A percentile compares a stretch with the other conserved stretches of the same genome.
phyloP scores from a whole-genome alignment of 2,797 vertebrate species.

The Paramormyrops hopkinsi region DNA sequence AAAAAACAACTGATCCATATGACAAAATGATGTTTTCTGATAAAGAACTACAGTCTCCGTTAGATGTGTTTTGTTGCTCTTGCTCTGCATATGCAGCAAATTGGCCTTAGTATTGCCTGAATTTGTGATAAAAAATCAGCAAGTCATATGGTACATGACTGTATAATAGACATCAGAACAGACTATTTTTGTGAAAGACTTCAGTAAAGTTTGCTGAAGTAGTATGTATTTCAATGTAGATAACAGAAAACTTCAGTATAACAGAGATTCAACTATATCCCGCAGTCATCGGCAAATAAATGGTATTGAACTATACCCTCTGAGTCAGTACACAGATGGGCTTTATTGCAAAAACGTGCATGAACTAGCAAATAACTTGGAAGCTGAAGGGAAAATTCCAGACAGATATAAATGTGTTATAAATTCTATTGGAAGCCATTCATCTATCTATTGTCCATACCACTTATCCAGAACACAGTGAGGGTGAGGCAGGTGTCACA shows the following conservation, averaged over 20 bases:
- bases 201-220: background rate
- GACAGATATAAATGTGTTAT: background rate
- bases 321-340: conserved; percentile 28
- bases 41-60: too few species aligned
- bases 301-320: conserved; percentile 21
- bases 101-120: too few species aligned
- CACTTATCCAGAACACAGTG: background rate
- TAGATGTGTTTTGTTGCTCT: too few species aligned
- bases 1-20: background rate
- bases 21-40: too few species aligned
- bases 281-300: conserved; percentile 14
- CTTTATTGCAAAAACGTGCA: conserved; percentile 28
- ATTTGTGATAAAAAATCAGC: too few species aligned
- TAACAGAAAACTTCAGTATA: background rate
- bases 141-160: background rate
- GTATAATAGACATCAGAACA: background rate
- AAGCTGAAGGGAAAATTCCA: conserved; percentile 27
- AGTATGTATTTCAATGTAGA: background rate
- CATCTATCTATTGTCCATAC: background rate
- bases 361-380: conserved; percentile 26
- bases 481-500: background rate
- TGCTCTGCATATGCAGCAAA: too few species aligned
- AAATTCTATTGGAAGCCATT: background rate
- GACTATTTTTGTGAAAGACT: background rate
- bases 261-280: conserved; percentile 18